Evolutionary conservation across 2,888 invertebrate species (phyloP).

Genomic region (Ophonus ardosiacus): DNA sequence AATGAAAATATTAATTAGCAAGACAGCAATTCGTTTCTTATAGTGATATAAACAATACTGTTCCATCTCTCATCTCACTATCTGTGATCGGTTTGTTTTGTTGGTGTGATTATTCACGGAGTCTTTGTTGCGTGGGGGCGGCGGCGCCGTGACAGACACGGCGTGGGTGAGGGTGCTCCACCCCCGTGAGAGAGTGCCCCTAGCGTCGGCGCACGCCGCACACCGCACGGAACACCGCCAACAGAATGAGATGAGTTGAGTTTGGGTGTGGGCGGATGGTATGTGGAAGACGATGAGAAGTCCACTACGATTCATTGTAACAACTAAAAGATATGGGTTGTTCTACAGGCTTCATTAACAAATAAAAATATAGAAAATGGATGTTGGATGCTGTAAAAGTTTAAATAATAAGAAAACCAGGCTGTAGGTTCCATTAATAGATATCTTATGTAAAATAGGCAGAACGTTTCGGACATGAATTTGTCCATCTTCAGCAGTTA

Average conservation of each 20-base stretch:
- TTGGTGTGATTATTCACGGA: slow-evolving; percentile 36
- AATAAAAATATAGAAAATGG: neutral
- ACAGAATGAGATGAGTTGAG: neutral
- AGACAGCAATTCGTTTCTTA: too few species aligned
- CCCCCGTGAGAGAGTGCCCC: slow-evolving; percentile 62
- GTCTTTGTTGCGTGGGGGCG: neutral
- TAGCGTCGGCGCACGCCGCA: slow-evolving; percentile 43
- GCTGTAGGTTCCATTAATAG: too few species aligned
- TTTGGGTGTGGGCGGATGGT: slow-evolving; percentile 32
- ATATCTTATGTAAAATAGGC: too few species aligned
- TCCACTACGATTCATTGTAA: too few species aligned
- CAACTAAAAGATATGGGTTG: neutral
- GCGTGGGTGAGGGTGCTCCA: slow-evolving; percentile 62
- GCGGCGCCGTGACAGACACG: slow-evolving; percentile 43
- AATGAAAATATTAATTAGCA: too few species aligned
- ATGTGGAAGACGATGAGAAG: neutral
- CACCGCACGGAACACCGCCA: neutral
- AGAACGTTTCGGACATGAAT: too few species aligned
- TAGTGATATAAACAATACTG: too few species aligned
- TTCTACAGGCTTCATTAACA: neutral
- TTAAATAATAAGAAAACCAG: too few species aligned
- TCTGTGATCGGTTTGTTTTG: slow-evolving; percentile 21
- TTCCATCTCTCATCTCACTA: neutral
- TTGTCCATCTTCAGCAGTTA: too few species aligned
- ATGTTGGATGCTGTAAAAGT: too few species aligned